Evolutionary conservation across 2,797 vertebrate species (phyloP).

Genomic region (Rhinogobio ventralis): DNA sequence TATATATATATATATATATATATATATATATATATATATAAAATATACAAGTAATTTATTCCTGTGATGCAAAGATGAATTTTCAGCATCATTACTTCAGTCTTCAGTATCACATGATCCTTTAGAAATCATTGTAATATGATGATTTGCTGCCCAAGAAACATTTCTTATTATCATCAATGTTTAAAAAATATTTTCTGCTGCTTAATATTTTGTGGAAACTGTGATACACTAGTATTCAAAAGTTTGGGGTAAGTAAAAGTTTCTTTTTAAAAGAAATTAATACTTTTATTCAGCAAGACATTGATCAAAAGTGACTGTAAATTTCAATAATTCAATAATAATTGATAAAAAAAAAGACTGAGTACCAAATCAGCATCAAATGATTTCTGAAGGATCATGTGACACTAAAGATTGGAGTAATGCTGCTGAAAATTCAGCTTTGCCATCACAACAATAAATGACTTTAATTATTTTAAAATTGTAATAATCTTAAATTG

Average conservation of each 20-base stretch:
- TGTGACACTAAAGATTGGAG: too few relatives aligned
- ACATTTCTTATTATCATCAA: background rate
- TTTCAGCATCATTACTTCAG: background rate
- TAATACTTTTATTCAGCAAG: background rate
- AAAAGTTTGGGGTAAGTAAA: too few relatives aligned
- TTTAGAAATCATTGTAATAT: background rate
- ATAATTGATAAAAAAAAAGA: too few relatives aligned
- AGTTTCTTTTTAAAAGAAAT: background rate
- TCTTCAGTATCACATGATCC: too few relatives aligned
- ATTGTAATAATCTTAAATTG: background rate
- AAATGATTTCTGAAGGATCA: too few relatives aligned
- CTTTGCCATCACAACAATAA: too few relatives aligned
- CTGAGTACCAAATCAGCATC: too few relatives aligned
- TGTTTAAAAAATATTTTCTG: background rate
- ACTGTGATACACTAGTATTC: background rate
- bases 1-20: too few relatives aligned
- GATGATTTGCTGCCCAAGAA: background rate
- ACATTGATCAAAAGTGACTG: background rate
- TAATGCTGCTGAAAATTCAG: too few relatives aligned
- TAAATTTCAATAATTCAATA: too few relatives aligned
- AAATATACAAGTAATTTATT: background rate
- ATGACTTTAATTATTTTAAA: background rate
- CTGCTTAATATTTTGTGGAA: too few relatives aligned
- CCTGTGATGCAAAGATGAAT: background rate
- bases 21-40: too few relatives aligned